Conservation (phyloP, 1,140 invertebrate species). For the Lysiphlebus fabarum region DNA sequence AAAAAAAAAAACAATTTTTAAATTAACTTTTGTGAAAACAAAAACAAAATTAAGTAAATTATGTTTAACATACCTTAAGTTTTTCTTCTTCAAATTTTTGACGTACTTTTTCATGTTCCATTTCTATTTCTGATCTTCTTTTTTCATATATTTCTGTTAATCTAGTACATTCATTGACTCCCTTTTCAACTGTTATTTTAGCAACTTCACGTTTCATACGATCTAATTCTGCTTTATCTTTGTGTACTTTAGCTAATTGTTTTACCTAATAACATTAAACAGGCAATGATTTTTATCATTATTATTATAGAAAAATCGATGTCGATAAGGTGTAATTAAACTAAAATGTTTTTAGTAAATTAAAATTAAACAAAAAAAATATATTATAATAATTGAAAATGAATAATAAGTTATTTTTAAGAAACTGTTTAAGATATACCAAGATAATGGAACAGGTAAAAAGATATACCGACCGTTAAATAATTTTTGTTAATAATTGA, state of each 20-base stretch:
- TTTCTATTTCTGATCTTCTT: conserved; percentile 71
- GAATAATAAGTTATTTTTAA: no score
- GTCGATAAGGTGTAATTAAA: no score
- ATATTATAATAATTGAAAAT: no score
- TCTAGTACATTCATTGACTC: conserved; percentile 75
- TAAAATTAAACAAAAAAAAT: no score
- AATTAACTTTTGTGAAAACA: background rate
- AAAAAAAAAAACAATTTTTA: conserved; percentile 14
- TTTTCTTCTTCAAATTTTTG: conserved; percentile 67
- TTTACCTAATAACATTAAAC: conserved; percentile 57
- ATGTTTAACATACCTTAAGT: conserved; percentile 60
- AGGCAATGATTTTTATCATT: no score
- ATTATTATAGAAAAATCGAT: no score
- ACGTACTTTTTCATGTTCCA: conserved; percentile 74
- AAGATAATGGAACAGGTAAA: no score
- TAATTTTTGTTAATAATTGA: no score
- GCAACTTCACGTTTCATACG: conserved; percentile 74
- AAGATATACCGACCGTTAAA: no score
- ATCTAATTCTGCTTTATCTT: conserved; percentile 84
- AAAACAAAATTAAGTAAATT: background rate
- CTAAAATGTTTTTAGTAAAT: no score
- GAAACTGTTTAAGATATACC: no score
- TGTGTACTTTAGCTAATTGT: conserved; percentile 72
- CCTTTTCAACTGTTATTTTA: conserved; percentile 74
- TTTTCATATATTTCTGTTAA: conserved; percentile 72